Percentiles rank a stretch among this genome's conserved stretches.
Conservation (phyloP, 1,140 invertebrate genomes). For the Neodiprion pinetum region DNA sequence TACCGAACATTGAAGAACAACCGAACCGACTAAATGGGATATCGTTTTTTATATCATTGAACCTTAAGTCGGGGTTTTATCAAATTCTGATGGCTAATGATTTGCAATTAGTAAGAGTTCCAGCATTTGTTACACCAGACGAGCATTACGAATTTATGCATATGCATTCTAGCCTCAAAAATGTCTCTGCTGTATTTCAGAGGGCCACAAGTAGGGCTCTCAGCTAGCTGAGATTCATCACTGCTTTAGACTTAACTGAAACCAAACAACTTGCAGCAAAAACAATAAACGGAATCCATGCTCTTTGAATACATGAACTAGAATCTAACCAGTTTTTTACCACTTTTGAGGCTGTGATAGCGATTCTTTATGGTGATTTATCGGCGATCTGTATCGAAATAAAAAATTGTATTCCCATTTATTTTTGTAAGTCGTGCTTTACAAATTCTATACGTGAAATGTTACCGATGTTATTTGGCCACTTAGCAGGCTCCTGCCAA, state of each 20-base stretch:
- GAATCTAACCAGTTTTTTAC: conserved; percentile 28
- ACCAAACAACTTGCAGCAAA: conserved; percentile 32
- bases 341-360: conserved; percentile 28
- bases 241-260: background rate
- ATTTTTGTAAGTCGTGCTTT: background rate
- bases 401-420: conserved; percentile 19
- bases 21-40: too few relatives aligned
- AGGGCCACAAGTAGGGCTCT: too few relatives aligned
- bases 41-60: too few relatives aligned
- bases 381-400: conserved; percentile 25
- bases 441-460: conserved; percentile 9
- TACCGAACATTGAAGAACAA: too few relatives aligned
- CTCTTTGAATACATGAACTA: conserved; percentile 30
- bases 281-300: conserved; percentile 31
- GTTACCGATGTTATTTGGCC: conserved; percentile 2
- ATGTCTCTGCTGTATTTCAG: too few relatives aligned
- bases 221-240: too few relatives aligned
- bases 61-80: too few relatives aligned
- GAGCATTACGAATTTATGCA: too few relatives aligned
- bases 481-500: conserved; percentile 3
- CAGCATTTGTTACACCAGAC: too few relatives aligned
- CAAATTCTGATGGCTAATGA: too few relatives aligned
- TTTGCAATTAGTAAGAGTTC: too few relatives aligned
- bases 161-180: too few relatives aligned
- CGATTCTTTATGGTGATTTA: conserved; percentile 26